These are phyloP conservation scores for Ailurus styani DNA, from an alignment of 2,113 vertebrate species.

Conservation along the genomic window DNA sequence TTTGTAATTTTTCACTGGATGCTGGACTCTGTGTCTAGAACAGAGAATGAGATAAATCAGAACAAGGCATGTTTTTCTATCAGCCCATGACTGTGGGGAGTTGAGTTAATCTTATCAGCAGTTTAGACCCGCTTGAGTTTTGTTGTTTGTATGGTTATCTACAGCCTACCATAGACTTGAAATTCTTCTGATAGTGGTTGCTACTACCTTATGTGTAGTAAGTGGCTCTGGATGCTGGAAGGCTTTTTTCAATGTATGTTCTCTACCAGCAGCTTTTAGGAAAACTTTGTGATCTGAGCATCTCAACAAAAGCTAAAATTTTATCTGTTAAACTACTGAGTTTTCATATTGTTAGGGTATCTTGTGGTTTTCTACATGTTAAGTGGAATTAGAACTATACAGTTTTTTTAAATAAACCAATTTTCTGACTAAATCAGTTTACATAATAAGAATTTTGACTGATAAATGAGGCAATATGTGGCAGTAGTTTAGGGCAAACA, in stretches of 20 bases:
- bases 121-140: neutral
- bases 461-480: neutral
- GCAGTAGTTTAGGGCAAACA: neutral
- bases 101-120: neutral
- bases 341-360: slow-evolving; percentile 4
- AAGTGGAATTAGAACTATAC: neutral
- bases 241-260: neutral
- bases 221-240: neutral
- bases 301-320: neutral
- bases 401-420: neutral
- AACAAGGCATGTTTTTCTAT: neutral
- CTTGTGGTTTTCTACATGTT: neutral
- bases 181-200: neutral
- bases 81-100: neutral
- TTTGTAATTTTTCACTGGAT: neutral
- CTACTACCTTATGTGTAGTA: neutral
- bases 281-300: neutral
- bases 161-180: neutral
- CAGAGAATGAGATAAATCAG: neutral
- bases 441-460: neutral
- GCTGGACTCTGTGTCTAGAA: neutral
- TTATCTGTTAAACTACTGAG: neutral
- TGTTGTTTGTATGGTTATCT: neutral
- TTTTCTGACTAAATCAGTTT: slow-evolving; percentile 23
- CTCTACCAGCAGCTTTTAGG: neutral